These are phyloP conservation scores for Bubalus kerabau DNA, from an alignment of 2,113 vertebrate genomes.

Conservation along the genomic window DNA sequence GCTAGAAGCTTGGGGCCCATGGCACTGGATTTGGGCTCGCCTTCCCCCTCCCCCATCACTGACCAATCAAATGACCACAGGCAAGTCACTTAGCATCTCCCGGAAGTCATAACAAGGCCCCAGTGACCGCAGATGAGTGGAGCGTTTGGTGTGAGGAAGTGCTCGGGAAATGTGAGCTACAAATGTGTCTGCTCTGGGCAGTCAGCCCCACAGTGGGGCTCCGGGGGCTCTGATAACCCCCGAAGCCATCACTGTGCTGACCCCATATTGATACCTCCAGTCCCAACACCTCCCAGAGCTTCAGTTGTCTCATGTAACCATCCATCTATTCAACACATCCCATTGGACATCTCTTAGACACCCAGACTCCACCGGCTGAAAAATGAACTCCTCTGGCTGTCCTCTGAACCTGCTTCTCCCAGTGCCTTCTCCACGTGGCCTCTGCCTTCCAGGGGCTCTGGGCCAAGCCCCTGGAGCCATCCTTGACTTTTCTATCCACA, in stretches of 20 bases:
- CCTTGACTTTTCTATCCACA: background rate
- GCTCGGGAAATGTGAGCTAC: background rate
- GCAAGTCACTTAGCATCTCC: background rate
- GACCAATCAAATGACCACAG: background rate
- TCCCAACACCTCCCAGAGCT: background rate
- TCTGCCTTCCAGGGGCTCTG: too few species aligned
- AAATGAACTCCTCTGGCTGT: background rate
- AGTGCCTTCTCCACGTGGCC: background rate
- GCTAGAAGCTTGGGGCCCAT: background rate
- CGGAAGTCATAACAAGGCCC: background rate
- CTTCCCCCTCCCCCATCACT: background rate
- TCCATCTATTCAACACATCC: background rate
- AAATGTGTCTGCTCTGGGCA: background rate
- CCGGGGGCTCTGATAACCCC: background rate
- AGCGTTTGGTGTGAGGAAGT: fast-evolving
- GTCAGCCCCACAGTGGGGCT: background rate
- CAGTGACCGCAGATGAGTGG: fast-evolving
- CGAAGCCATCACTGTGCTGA: background rate
- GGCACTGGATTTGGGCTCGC: too few species aligned
- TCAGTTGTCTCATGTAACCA: background rate
- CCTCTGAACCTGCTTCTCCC: background rate
- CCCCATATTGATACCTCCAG: fast-evolving
- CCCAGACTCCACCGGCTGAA: too few species aligned
- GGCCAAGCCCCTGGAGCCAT: background rate
- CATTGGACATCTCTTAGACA: fast-evolving